phyloP scores from a whole-genome alignment of 2,113 vertebrate genomes.

The Ivindomyrus marchei region DNA sequence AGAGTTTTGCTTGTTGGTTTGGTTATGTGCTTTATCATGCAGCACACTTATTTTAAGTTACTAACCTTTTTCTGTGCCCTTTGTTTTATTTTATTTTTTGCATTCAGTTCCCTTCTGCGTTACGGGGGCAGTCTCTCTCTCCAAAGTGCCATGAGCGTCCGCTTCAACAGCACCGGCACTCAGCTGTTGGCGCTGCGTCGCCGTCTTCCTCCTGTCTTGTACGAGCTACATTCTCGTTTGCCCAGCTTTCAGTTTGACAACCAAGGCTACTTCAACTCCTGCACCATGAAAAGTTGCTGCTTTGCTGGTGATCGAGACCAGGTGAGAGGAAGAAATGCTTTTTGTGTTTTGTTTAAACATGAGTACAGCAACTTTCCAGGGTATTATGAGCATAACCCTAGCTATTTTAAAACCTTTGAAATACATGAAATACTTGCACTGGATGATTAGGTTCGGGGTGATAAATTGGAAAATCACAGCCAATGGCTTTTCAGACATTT shows the following conservation, averaged over 20 bases:
- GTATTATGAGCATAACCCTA: not conserved
- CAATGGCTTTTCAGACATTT: not conserved
- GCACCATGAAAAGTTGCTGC: slow-evolving; percentile 99
- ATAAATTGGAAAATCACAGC: not conserved
- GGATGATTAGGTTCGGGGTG: not conserved
- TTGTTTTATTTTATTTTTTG: not conserved
- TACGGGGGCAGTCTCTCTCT: slow-evolving; percentile 93
- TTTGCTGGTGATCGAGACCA: slow-evolving; percentile 95
- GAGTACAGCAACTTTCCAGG: not conserved
- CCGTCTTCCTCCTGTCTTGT: slow-evolving; percentile 88
- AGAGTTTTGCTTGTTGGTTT: not conserved
- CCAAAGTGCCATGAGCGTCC: slow-evolving; percentile 96
- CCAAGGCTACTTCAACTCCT: slow-evolving; percentile 98
- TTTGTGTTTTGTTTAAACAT: not conserved
- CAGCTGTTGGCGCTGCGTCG: slow-evolving; percentile 88
- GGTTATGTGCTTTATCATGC: not conserved
- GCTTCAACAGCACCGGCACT: slow-evolving; percentile 93
- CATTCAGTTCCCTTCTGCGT: slow-evolving; percentile 78
- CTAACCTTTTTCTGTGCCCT: not conserved
- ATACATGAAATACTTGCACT: not conserved
- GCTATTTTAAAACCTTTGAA: not conserved
- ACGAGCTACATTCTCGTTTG: slow-evolving; percentile 92
- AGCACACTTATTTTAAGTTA: not conserved
- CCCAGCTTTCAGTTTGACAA: slow-evolving; percentile 98
- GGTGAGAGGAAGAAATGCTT: slow-evolving; percentile 52